A percentile compares a stretch with the other conserved stretches of the same genome.
phyloP scores from a whole-genome alignment of 2,888 invertebrate species.

The Sisyra terminalis region DNA sequence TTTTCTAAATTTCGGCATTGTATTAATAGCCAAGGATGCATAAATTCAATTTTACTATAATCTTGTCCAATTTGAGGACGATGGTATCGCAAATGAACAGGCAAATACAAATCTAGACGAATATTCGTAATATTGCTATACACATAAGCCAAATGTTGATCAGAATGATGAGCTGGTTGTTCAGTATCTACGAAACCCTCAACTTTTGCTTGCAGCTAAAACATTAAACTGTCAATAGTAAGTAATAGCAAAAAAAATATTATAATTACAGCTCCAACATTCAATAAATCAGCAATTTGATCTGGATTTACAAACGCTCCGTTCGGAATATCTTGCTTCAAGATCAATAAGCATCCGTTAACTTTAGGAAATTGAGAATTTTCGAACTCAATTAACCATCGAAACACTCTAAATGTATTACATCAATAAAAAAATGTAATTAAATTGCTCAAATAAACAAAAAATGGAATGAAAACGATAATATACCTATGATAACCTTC shows the following conservation, averaged over 20 bases:
- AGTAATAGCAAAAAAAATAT: background rate
- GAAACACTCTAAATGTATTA: conserved; percentile 23
- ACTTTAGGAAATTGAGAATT: conserved; percentile 15
- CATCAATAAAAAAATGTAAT: conserved; percentile 3
- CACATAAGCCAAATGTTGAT: conserved; percentile 21
- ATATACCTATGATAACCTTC: conserved; percentile 30
- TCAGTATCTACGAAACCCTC: conserved; percentile 26
- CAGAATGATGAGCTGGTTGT: conserved; percentile 24
- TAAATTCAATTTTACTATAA: conserved; percentile 22
- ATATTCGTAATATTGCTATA: conserved; percentile 20
- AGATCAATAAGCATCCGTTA: conserved; percentile 20
- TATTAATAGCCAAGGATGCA: conserved; percentile 22
- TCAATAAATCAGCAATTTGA: conserved; percentile 25
- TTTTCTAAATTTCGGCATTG: conserved; percentile 18
- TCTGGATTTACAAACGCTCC: conserved; percentile 29
- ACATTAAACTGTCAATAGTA: background rate
- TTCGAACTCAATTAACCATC: conserved; percentile 27
- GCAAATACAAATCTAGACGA: conserved; percentile 22
- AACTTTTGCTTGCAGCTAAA: conserved; percentile 12
- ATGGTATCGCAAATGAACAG: conserved; percentile 32
- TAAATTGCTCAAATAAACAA: conserved; percentile 2
- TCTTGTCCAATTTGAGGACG: conserved; percentile 28
- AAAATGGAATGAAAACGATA: too few species aligned
- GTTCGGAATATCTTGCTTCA: conserved; percentile 22
- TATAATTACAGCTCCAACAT: conserved; percentile 18